These are phyloP conservation scores for Drosophila mayaguana DNA, from an alignment of 2,888 invertebrate species.

Conservation along the genomic window DNA sequence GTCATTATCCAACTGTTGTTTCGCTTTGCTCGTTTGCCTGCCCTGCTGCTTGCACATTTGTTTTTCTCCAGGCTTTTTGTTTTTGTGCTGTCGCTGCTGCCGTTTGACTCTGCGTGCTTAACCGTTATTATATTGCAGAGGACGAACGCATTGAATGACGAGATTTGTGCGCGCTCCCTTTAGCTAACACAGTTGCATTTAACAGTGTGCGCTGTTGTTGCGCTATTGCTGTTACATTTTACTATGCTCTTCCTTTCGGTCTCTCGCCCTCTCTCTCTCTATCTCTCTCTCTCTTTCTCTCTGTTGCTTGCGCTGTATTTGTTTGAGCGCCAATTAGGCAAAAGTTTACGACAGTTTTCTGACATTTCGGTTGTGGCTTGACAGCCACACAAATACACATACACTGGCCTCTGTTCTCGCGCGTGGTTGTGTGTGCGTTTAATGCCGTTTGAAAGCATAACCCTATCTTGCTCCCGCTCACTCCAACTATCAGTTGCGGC, in stretches of 20 bases:
- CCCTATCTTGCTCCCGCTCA: slow-evolving; percentile 2
- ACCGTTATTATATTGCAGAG: slow-evolving; percentile 54
- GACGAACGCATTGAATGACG: slow-evolving; percentile 31
- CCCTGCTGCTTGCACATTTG: slow-evolving; percentile 38
- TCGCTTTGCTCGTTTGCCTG: slow-evolving; percentile 37
- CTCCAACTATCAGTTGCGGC: slow-evolving; percentile 51
- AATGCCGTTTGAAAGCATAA: slow-evolving; percentile 18
- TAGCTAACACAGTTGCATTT: slow-evolving; percentile 32
- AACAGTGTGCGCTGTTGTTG: background rate
- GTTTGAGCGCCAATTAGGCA: slow-evolving; percentile 65
- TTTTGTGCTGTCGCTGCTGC: slow-evolving; percentile 10
- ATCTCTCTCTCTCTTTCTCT: background rate
- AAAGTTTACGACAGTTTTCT: slow-evolving; percentile 61
- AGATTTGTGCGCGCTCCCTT: slow-evolving; percentile 40
- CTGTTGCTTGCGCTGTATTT: slow-evolving; percentile 36
- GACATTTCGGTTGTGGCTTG: slow-evolving; percentile 61
- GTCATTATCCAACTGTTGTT: slow-evolving; percentile 65
- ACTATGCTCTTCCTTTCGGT: background rate
- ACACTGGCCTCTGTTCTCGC: background rate
- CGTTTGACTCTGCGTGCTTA: slow-evolving; percentile 54
- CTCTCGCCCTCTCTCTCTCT: background rate
- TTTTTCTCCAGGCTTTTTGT: slow-evolving; percentile 12
- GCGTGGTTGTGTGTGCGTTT: slow-evolving; percentile 17
- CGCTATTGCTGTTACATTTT: slow-evolving; percentile 1
- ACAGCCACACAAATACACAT: slow-evolving; percentile 33